Percentiles rank a stretch among this genome's conserved stretches.
phyloP scores from a whole-genome alignment of 2,113 vertebrate species.

The Microcebus jonahi region DNA sequence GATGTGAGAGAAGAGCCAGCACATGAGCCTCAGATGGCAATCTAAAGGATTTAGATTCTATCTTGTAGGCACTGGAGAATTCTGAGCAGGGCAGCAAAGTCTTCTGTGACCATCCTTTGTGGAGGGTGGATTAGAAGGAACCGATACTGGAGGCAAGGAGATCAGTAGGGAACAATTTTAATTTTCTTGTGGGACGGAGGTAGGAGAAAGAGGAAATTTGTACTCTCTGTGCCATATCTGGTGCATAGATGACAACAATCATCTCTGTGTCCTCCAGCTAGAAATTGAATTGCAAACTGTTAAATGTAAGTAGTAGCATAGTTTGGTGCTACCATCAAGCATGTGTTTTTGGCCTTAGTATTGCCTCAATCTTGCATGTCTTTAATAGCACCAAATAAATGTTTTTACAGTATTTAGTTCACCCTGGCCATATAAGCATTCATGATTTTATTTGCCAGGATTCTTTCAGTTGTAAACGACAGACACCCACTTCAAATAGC shows the following conservation, averaged over 20 bases:
- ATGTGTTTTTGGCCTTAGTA: not conserved
- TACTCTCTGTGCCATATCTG: not conserved
- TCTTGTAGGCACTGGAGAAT: not conserved
- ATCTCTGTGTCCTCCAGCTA: not conserved
- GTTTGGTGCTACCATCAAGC: not conserved
- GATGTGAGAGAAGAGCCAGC: not conserved
- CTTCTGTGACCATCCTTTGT: not conserved
- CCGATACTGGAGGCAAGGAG: not conserved
- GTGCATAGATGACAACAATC: not conserved
- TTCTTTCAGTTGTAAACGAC: slow-evolving; percentile 19
- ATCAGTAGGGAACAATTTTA: not conserved
- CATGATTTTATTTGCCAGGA: not conserved
- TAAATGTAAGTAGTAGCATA: not conserved
- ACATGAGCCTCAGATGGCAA: not conserved
- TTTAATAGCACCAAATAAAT: slow-evolving; percentile 17
- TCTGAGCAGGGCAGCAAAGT: not conserved
- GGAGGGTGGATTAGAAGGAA: slow-evolving; percentile 7
- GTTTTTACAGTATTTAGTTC: not conserved
- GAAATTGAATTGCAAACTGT: not conserved
- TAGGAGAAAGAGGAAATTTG: not conserved
- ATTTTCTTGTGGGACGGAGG: not conserved
- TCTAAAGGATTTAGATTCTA: not conserved
- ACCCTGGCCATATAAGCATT: not conserved
- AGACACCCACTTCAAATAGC: not conserved
- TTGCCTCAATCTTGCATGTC: not conserved